Evolutionary conservation across 2,888 invertebrate species (phyloP).

Genomic region (Polietes domitor): DNA sequence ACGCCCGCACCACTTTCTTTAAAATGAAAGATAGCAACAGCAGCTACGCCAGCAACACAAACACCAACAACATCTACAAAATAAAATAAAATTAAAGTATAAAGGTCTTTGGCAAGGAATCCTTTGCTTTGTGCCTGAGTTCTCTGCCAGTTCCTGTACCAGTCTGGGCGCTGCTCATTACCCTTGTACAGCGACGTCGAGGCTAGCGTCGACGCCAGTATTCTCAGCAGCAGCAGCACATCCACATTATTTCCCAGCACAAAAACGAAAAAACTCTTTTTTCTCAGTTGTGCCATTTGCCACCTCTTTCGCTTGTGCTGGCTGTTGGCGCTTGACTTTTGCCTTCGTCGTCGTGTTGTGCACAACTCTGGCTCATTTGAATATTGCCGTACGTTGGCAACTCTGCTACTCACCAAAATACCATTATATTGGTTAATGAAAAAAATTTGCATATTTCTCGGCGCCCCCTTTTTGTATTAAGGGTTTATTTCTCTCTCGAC

Average conservation of each 20-base stretch:
- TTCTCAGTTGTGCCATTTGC: slow-evolving; percentile 43
- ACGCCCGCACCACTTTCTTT: not conserved
- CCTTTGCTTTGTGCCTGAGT: slow-evolving; percentile 34
- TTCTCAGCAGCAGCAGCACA: not conserved
- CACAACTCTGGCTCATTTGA: slow-evolving; percentile 20
- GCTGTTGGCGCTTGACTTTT: slow-evolving; percentile 6
- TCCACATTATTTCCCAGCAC: not conserved
- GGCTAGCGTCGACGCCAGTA: not conserved
- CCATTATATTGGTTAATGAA: slow-evolving; percentile 62
- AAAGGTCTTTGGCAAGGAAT: slow-evolving; percentile 38
- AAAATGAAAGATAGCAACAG: slow-evolving; percentile 18
- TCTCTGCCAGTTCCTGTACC: not conserved
- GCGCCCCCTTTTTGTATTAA: slow-evolving; percentile 48
- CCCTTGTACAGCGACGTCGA: not conserved
- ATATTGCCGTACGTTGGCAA: slow-evolving; percentile 42
- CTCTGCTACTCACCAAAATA: slow-evolving; percentile 50
- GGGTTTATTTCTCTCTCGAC: slow-evolving; percentile 31
- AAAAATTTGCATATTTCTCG: slow-evolving; percentile 59
- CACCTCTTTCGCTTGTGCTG: slow-evolving; percentile 28
- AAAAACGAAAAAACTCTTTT: slow-evolving; percentile 55
- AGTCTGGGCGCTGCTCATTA: slow-evolving; percentile 31
- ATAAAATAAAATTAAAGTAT: slow-evolving; percentile 38
- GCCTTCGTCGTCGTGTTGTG: not conserved
- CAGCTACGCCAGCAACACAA: not conserved
- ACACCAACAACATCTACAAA: not conserved